Conservation (phyloP, 2,113 vertebrate species). For the Piaya cayana region DNA sequence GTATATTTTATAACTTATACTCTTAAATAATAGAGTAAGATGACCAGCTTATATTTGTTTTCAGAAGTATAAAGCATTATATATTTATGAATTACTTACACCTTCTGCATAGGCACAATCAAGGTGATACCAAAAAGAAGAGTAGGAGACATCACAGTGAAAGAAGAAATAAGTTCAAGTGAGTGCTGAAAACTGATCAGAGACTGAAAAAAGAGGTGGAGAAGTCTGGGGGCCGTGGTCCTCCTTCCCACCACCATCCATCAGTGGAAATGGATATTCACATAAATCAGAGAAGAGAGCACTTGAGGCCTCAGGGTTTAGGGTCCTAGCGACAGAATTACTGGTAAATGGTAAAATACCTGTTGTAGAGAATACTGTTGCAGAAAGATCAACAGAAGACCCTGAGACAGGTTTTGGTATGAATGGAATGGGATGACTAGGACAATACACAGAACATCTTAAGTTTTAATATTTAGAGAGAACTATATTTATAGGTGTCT, state of each 20-base stretch:
- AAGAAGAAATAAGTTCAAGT: not conserved
- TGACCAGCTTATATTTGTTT: not conserved
- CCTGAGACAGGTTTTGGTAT: not conserved
- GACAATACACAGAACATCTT: not conserved
- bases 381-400: not conserved
- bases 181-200: not conserved
- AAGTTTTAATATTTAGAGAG: not conserved
- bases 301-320: not conserved
- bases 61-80: not conserved
- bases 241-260: not conserved
- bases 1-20: not conserved
- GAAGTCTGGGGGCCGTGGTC: not conserved
- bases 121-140: not conserved
- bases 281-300: not conserved
- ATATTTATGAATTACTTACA: not conserved
- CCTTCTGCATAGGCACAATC: not conserved
- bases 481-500: not conserved
- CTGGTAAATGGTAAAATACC: not conserved
- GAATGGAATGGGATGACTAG: not conserved
- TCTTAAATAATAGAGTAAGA: not conserved
- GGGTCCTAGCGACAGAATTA: not conserved
- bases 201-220: not conserved
- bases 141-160: not conserved
- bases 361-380: not conserved
- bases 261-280: not conserved